phyloP scores from a whole-genome alignment of 2,888 invertebrate genomes.

The Yponomeuta evonymella region DNA sequence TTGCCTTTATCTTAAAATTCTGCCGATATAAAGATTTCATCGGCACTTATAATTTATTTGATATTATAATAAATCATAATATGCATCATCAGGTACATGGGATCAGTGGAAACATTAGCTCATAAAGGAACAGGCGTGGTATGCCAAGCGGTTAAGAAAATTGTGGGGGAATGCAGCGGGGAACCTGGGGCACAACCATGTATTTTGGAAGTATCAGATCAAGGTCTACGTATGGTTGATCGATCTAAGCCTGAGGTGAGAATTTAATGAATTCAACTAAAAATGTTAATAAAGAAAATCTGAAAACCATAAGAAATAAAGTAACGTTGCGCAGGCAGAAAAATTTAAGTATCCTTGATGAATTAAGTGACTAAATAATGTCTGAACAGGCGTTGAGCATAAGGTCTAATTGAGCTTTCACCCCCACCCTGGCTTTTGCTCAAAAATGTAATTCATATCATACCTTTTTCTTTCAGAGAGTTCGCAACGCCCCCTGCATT shows the following conservation, averaged over 20 bases:
- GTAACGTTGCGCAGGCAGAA: too few relatives aligned
- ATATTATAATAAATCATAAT: too few relatives aligned
- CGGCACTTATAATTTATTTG: too few relatives aligned
- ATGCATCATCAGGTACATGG: conserved; percentile 80
- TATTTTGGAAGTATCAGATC: conserved; percentile 95
- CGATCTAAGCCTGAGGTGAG: conserved; percentile 85
- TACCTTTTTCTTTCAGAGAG: conserved; percentile 60
- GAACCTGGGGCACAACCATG: conserved; percentile 88
- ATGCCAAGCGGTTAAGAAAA: conserved; percentile 92
- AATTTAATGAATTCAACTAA: conserved; percentile 19
- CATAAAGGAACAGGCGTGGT: conserved; percentile 98
- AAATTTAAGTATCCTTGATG: too few relatives aligned
- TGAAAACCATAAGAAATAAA: too few relatives aligned
- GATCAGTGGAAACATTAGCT: conserved; percentile 95
- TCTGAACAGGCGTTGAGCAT: too few relatives aligned
- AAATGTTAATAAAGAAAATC: too few relatives aligned
- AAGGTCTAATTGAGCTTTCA: too few relatives aligned
- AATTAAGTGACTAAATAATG: too few relatives aligned
- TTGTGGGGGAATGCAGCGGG: conserved; percentile 81
- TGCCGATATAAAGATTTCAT: too few relatives aligned
- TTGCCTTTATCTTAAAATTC: too few relatives aligned
- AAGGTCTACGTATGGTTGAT: conserved; percentile 96
- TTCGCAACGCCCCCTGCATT: conserved; percentile 87
- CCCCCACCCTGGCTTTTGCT: too few relatives aligned
- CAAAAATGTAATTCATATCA: not conserved